Evolutionary conservation across 2,113 vertebrate species (phyloP), one percentile per base, ranked within the genome.

Genomic region (Lipotes vexillifer): DNA sequence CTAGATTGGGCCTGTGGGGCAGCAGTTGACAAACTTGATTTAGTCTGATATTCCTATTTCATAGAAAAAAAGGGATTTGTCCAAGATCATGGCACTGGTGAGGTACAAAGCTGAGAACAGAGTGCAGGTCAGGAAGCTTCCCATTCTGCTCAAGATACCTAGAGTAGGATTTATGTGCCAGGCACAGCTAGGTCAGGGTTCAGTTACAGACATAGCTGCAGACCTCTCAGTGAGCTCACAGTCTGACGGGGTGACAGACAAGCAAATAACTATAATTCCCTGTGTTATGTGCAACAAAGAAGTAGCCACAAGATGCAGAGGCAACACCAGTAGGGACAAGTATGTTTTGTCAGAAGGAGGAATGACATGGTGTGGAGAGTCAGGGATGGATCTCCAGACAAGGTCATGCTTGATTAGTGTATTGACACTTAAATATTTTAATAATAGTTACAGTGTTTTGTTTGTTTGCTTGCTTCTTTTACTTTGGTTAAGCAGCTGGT

Each of bases 391-490:
- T 41, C n/a, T 29, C 13, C 6, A 66, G 61, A 27, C 82, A 92
- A n/a, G 38, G 13, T 41, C 27, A 77, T 71, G 38, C 13, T 27
- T 36, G 25, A 55, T 63, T 9, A 63, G n/a, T 41, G 31, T 29
- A 7, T 57, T 80, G 36, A 69, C 33, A 65, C 18, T 87, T 77
- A 65, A 68, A 55, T 88, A 87, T 75, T 96, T 96, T 85, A 69
- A 44, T 69, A 41, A 72, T 6, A 71, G 9, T 90, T 23, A 63
- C 1, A 57, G 13, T 14, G 15, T 57, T 96, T 89, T 89, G 4
- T 72, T 84, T 59, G 23, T 65, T 92, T 71, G 27, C 41, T 96
- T 94, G 17, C 61, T 93, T 81, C 63, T 74, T 96, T 94, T 85
- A 72, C 27, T 6, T 77, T n/a, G 25, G 5, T 91, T 74, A 52